A percentile compares a stretch with the other conserved stretches of the same genome.
These are phyloP conservation scores for Zygothrica quintamaculata DNA, from an alignment of 2,888 invertebrate genomes.

Conservation along the genomic window DNA sequence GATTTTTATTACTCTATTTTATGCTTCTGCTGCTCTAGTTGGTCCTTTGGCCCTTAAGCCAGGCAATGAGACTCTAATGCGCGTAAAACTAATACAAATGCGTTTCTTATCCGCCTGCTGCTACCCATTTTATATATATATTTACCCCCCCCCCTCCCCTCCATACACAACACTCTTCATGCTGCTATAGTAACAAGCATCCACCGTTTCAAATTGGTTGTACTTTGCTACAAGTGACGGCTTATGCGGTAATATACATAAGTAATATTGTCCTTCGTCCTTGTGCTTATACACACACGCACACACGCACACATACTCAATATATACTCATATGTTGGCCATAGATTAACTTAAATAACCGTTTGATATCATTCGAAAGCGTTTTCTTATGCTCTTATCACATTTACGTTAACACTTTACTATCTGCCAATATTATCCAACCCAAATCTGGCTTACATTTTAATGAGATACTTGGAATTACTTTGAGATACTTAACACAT, in stretches of 20 bases:
- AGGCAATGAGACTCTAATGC: constrained; percentile 78
- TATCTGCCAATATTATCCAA: constrained; percentile 45
- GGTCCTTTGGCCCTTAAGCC: constrained; percentile 63
- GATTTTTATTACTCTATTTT: constrained; percentile 79
- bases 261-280: constrained; percentile 73
- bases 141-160: background rate
- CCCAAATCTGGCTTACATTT: constrained; percentile 11
- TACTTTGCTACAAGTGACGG: constrained; percentile 78
- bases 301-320: constrained; percentile 6
- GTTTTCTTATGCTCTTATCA: constrained; percentile 68
- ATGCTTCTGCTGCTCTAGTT: constrained; percentile 60
- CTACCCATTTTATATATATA: background rate
- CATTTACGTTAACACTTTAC: constrained; percentile 69
- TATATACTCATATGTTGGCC: constrained; percentile 45
- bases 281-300: constrained; percentile 24
- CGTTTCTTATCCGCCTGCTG: constrained; percentile 72
- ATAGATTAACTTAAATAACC: constrained; percentile 77
- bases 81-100: constrained; percentile 79
- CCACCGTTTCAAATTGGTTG: constrained; percentile 71
- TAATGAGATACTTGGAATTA: constrained; percentile 48
- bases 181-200: too few species aligned
- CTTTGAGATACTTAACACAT: constrained; percentile 10
- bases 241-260: constrained; percentile 77
- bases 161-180: too few species aligned
- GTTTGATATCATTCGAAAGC: constrained; percentile 76